Evolutionary conservation across 2,113 vertebrate species (phyloP).

Genomic region (Amphilophus citrinellus): DNA sequence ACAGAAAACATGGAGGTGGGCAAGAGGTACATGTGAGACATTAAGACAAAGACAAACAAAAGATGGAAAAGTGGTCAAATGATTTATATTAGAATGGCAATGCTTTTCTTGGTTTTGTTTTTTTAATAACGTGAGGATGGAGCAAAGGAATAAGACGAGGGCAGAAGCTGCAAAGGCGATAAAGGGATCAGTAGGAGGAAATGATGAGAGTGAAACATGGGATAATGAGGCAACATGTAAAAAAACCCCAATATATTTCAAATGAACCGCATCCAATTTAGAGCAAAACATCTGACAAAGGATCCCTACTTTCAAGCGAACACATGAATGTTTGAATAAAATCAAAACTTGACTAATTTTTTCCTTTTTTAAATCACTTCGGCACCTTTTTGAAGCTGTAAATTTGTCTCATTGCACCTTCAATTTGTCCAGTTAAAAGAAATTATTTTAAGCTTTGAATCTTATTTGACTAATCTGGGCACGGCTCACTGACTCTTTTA

Average conservation of each 20-base stretch:
- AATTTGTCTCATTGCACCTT: neutral
- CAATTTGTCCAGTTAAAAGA: neutral
- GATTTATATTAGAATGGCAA: neutral
- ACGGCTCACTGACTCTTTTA: neutral
- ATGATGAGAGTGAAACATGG: neutral
- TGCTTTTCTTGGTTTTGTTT: neutral
- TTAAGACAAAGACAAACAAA: neutral
- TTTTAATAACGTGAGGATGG: neutral
- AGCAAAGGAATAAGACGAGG: neutral
- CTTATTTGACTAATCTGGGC: neutral
- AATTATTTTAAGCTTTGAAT: neutral
- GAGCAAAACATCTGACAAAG: neutral
- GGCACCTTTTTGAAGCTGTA: neutral
- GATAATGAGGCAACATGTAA: conserved; percentile 21
- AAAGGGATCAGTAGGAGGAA: conserved; percentile 3
- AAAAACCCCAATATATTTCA: conserved; percentile 5
- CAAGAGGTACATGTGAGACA: neutral
- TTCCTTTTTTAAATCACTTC: neutral
- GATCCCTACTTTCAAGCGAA: neutral
- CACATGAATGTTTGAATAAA: conserved; percentile 19
- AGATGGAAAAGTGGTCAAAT: neutral
- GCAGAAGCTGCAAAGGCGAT: neutral
- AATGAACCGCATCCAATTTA: neutral
- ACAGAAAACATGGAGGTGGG: neutral
- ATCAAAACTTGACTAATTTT: neutral